These are phyloP conservation scores for Celastrina argiolus DNA, from an alignment of 2,888 invertebrate species.

Conservation along the genomic window DNA sequence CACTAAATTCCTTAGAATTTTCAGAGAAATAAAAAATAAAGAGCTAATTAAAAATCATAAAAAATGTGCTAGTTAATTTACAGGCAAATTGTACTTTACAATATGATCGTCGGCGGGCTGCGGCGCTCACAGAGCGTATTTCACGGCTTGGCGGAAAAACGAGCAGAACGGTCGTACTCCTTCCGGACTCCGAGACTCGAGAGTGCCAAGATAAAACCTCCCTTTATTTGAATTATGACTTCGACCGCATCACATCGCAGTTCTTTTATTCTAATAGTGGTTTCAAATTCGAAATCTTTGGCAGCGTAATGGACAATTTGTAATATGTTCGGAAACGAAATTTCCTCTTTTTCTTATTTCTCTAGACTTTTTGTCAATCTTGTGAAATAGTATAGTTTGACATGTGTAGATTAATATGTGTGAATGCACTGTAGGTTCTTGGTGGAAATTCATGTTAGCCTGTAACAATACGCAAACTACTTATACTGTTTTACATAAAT, in stretches of 20 bases:
- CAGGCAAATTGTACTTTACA: constrained; percentile 51
- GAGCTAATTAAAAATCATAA: constrained; percentile 21
- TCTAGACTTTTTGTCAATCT: no score
- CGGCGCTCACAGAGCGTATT: constrained; percentile 44
- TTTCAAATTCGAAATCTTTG: constrained; percentile 20
- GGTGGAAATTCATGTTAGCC: no score
- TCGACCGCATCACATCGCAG: constrained; percentile 23
- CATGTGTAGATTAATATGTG: no score
- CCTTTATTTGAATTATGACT: constrained; percentile 52
- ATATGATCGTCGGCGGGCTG: constrained; percentile 41
- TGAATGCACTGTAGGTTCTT: no score
- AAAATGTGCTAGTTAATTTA: constrained; percentile 27
- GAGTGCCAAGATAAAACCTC: constrained; percentile 52
- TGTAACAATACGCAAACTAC: no score
- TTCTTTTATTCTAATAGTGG: constrained; percentile 15
- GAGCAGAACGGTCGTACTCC: constrained; percentile 50
- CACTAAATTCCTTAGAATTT: constrained; percentile 12
- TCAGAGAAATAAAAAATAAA: constrained; percentile 5
- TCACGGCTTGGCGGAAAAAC: constrained; percentile 47
- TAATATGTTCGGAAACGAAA: neutral
- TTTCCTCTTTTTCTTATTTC: no score
- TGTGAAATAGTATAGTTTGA: no score
- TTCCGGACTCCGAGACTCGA: constrained; percentile 37
- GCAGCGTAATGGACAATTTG: constrained; percentile 14
- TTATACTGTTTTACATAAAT: no score